These are phyloP conservation scores for Rhinopithecus roxellana DNA, from an alignment of 2,113 vertebrate genomes.

Conservation along the genomic window DNA sequence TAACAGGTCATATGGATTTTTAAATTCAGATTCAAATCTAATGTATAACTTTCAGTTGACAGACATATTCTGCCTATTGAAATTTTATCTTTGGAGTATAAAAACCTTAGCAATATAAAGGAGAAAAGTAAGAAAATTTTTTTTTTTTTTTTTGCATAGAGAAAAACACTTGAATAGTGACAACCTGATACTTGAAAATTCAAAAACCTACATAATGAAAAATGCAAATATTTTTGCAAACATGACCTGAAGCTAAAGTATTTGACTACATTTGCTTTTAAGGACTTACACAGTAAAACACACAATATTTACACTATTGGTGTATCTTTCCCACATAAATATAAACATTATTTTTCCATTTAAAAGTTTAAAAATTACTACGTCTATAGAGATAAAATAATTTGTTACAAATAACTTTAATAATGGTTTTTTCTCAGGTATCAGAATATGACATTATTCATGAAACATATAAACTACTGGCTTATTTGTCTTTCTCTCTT, in stretches of 20 bases:
- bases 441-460: not conserved
- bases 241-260: not conserved
- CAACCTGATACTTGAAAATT: constrained; percentile 29
- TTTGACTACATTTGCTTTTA: constrained; percentile 54
- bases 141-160: not conserved
- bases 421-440: not conserved
- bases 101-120: constrained; percentile 42
- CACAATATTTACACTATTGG: not conserved
- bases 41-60: not conserved
- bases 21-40: constrained; percentile 67
- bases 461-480: not conserved
- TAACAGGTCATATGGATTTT: constrained; percentile 64
- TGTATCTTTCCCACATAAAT: not conserved
- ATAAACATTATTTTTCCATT: not conserved
- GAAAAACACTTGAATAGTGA: constrained; percentile 5
- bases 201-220: constrained; percentile 45
- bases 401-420: not conserved
- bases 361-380: not conserved
- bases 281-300: not conserved
- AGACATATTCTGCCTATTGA: constrained; percentile 32
- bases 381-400: not conserved
- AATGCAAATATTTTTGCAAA: not conserved
- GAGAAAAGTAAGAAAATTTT: not conserved
- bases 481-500: not conserved
- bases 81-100: constrained; percentile 51